A percentile compares a stretch with the other conserved stretches of the same genome.
Conservation (phyloP, 2,888 invertebrate species). For the Chironomus riparius region DNA sequence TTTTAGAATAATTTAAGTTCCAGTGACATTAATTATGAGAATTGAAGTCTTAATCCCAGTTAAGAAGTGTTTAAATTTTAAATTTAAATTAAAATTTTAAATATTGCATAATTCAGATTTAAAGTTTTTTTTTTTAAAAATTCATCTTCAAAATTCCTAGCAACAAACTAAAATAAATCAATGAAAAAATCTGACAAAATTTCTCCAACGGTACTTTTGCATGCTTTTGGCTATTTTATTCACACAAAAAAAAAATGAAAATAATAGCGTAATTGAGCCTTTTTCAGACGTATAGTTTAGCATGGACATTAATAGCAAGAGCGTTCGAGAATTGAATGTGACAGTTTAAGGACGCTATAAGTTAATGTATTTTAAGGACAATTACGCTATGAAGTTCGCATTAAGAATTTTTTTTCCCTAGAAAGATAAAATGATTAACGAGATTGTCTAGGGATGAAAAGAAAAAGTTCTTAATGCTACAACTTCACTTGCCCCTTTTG, state of each 20-base stretch:
- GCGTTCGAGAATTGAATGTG: neutral
- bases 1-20: too few species aligned
- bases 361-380: neutral
- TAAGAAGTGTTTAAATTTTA: too few species aligned
- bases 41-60: too few species aligned
- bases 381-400: neutral
- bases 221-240: neutral
- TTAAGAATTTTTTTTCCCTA: neutral
- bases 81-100: too few species aligned
- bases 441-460: neutral
- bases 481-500: slow-evolving; percentile 6
- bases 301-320: neutral
- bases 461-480: neutral
- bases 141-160: too few species aligned
- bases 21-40: too few species aligned
- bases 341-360: neutral
- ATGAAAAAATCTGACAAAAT: too few species aligned
- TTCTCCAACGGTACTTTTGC: neutral
- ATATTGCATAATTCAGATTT: too few species aligned
- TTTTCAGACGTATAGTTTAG: neutral
- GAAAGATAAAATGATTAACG: neutral
- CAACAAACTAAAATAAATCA: too few species aligned
- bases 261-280: slow-evolving; percentile 6
- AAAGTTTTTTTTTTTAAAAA: too few species aligned
- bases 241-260: neutral